phyloP scores from a whole-genome alignment of 2,888 invertebrate genomes.

The Diaphora mendica region DNA sequence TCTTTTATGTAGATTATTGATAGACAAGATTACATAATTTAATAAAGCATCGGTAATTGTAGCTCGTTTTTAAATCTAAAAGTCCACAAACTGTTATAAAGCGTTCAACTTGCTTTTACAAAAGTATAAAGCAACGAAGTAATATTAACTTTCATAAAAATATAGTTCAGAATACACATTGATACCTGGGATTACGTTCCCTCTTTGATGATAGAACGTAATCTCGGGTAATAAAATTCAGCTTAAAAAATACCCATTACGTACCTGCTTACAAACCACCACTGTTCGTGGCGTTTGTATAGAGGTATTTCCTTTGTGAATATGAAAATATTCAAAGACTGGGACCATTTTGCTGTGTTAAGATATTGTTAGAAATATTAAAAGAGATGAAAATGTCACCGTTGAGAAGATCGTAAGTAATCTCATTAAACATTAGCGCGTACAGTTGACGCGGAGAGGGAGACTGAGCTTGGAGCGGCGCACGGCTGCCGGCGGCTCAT shows the following conservation, averaged over 20 bases:
- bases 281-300: constrained; percentile 58
- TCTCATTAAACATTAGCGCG: constrained; percentile 71
- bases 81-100: constrained; percentile 28
- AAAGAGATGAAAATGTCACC: constrained; percentile 43
- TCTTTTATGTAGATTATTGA: background rate
- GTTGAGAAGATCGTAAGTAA: constrained; percentile 58
- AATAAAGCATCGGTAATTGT: background rate
- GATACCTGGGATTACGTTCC: constrained; percentile 82
- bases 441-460: constrained; percentile 48
- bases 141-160: constrained; percentile 63
- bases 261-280: constrained; percentile 51
- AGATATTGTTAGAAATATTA: constrained; percentile 40
- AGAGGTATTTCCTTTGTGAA: constrained; percentile 59
- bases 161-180: constrained; percentile 72
- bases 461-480: constrained; percentile 34
- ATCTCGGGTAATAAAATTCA: constrained; percentile 83
- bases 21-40: background rate
- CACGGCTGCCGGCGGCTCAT: constrained; percentile 67
- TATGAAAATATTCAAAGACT: constrained; percentile 55
- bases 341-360: constrained; percentile 41
- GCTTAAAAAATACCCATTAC: constrained; percentile 78
- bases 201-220: constrained; percentile 70
- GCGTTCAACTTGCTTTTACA: constrained; percentile 27
- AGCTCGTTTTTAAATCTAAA: constrained; percentile 9
- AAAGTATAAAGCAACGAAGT: constrained; percentile 39